A percentile compares a stretch with the other conserved stretches of the same genome.
phyloP scores from a whole-genome alignment of 2,888 invertebrate species.

The Hyppa rectilinea region DNA sequence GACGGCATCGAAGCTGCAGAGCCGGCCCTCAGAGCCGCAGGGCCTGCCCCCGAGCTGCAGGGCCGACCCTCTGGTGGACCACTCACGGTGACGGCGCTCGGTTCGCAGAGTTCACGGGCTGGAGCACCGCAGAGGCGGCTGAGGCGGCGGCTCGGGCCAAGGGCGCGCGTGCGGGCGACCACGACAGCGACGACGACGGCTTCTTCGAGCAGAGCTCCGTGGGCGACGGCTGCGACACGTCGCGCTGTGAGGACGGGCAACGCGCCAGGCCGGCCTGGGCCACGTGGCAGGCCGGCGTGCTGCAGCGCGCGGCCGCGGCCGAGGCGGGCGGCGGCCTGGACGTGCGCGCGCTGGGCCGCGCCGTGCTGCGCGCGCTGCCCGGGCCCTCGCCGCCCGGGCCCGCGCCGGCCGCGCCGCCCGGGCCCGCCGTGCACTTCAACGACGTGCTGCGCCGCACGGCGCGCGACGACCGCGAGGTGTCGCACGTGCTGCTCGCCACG shows the following conservation, averaged over 20 bases:
- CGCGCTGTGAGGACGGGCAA: constrained; percentile 25
- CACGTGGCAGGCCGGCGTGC: constrained; percentile 67
- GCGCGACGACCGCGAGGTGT: constrained; percentile 41
- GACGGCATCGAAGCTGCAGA: no score
- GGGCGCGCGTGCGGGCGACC: constrained; percentile 27
- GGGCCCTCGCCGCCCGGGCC: constrained; percentile 24
- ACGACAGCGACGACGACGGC: constrained; percentile 84
- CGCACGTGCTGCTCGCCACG: constrained; percentile 58
- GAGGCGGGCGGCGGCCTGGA: constrained; percentile 66
- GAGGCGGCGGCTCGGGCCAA: constrained; percentile 49
- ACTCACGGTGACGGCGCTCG: not conserved
- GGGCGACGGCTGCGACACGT: constrained; percentile 66
- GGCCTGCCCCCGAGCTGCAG: no score
- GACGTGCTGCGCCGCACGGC: constrained; percentile 49
- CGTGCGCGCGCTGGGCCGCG: constrained; percentile 68
- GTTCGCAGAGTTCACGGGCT: constrained; percentile 72
- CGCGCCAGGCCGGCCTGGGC: constrained; percentile 47
- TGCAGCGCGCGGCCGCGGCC: constrained; percentile 61
- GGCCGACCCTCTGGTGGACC: no score
- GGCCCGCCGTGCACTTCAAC: not conserved
- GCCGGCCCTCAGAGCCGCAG: no score
- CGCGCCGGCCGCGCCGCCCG: constrained; percentile 10
- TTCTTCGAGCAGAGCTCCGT: constrained; percentile 85
- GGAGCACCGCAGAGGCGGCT: constrained; percentile 65
- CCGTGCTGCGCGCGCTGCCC: constrained; percentile 61